Evolutionary conservation across 1,140 invertebrate genomes (phyloP).

Genomic region (Sitobion miscanthi): DNA sequence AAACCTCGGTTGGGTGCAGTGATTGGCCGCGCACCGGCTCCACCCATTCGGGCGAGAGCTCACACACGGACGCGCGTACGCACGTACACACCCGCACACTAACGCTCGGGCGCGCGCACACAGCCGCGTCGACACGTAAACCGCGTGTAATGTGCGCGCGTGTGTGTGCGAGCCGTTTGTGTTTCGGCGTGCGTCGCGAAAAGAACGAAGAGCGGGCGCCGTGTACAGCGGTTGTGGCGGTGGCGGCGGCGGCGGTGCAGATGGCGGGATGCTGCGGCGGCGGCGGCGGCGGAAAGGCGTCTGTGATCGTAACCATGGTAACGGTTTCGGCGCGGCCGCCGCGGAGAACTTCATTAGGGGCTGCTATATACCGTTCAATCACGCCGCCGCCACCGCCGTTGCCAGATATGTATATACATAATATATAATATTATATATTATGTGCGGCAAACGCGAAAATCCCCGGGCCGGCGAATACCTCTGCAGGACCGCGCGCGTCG

Average conservation of each 20-base stretch:
- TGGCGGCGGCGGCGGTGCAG: neutral
- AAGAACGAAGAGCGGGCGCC: neutral
- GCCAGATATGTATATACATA: neutral
- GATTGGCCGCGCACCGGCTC: conserved; percentile 50
- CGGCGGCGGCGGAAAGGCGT: neutral
- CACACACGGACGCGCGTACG: neutral
- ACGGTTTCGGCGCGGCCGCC: conserved; percentile 1
- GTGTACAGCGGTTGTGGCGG: neutral
- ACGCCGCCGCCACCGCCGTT: neutral
- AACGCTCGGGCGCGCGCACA: neutral
- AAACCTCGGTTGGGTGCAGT: conserved; percentile 55
- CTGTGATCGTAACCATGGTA: conserved; percentile 37
- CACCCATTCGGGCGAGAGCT: conserved; percentile 26
- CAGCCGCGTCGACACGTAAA: neutral
- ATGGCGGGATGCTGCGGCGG: neutral
- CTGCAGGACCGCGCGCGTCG: neutral
- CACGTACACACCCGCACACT: neutral
- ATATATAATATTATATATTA: neutral
- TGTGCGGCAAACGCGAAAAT: neutral
- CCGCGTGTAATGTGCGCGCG: neutral
- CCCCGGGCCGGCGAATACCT: conserved; percentile 30
- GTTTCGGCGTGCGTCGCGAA: neutral
- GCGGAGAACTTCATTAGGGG: conserved; percentile 41
- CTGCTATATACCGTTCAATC: conserved; percentile 30
- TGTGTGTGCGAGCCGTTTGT: neutral